Conservation (phyloP, 2,888 invertebrate genomes). For the Amiota minor region DNA sequence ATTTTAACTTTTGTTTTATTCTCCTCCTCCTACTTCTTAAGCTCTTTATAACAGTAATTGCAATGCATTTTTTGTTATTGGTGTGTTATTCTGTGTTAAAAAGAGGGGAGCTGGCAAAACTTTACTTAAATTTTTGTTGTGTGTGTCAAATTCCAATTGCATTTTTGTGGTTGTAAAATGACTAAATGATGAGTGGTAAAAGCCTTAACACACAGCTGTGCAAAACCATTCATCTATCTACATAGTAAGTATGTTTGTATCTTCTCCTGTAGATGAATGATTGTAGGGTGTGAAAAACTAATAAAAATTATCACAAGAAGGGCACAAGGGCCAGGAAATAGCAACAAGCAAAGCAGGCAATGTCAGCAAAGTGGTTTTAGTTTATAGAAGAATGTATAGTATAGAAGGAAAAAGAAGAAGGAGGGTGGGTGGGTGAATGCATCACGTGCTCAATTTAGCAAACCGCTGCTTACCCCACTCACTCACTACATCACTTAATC, state of each 20-base stretch:
- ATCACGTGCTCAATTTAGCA: no score
- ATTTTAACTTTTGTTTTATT: no score
- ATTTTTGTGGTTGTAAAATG: constrained; percentile 33
- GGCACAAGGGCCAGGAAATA: neutral
- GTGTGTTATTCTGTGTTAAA: no score
- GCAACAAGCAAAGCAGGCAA: no score
- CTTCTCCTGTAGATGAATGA: neutral
- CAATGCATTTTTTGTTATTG: neutral
- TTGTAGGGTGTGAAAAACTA: constrained; percentile 10
- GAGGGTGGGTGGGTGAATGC: no score
- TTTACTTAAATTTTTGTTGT: neutral
- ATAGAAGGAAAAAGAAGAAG: no score
- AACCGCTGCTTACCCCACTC: neutral
- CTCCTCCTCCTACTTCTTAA: neutral
- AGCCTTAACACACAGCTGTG: constrained; percentile 23
- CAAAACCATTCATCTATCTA: no score
- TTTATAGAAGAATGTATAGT: no score
- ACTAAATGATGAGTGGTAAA: neutral
- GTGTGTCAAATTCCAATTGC: constrained; percentile 31
- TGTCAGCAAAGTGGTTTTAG: no score
- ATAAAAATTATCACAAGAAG: constrained; percentile 14
- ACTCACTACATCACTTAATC: neutral
- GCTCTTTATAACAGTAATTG: constrained; percentile 10
- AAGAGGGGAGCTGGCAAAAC: no score
- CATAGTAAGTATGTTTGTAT: no score